These are phyloP conservation scores for Rhea americana DNA, from an alignment of 2,113 vertebrate species.

Conservation along the genomic window DNA sequence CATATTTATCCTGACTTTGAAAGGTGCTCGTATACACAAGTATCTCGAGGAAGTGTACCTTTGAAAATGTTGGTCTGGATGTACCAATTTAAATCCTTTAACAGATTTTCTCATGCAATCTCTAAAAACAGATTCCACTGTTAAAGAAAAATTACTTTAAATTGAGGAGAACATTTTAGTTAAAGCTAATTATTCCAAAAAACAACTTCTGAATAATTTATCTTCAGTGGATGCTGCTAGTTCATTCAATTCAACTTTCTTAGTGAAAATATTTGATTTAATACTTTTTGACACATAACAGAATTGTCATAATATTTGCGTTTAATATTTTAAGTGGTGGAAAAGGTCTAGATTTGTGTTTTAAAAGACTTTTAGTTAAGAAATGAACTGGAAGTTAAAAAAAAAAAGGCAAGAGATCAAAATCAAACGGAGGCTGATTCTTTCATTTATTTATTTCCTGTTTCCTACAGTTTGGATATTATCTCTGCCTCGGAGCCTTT, in stretches of 20 bases:
- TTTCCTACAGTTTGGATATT: slow-evolving; percentile 48
- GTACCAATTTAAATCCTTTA: not conserved
- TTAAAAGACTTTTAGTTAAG: not conserved
- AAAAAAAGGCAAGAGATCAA: slow-evolving; percentile 16
- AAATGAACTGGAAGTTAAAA: not conserved
- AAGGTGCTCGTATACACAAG: not conserved
- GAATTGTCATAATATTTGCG: not conserved
- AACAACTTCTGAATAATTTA: not conserved
- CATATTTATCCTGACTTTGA: not conserved
- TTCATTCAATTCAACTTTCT: slow-evolving; percentile 1
- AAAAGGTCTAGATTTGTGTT: not conserved
- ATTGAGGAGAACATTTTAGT: not conserved
- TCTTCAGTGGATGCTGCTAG: not conserved
- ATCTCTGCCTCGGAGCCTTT: slow-evolving; percentile 32
- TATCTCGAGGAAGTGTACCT: not conserved
- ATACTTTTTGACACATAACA: not conserved
- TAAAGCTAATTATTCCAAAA: not conserved
- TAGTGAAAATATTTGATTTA: not conserved
- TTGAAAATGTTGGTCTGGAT: not conserved
- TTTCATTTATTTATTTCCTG: slow-evolving; percentile 25
- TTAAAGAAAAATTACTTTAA: not conserved
- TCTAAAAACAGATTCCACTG: not conserved
- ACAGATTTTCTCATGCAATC: not conserved
- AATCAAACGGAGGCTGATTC: not conserved
- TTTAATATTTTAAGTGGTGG: not conserved